Base-by-base conservation (phyloP, 2,888 invertebrate genomes). In the Ephialtes manifestator region DNA sequence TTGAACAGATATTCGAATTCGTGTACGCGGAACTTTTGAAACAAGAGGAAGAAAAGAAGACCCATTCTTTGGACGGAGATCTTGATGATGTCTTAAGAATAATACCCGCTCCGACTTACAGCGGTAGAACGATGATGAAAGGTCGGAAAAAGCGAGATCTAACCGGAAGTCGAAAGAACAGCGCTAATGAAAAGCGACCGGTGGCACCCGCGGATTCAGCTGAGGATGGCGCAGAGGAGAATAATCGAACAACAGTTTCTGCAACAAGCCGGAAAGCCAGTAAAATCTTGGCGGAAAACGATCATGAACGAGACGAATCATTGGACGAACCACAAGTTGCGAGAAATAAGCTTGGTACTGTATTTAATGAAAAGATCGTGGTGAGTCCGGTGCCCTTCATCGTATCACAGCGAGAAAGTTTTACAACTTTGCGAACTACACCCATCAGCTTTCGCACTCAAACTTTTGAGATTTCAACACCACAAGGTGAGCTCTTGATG, bases 351-450 rank as follows among this genome's bases (percentile, higher is more conserved):
- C 90, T 92, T 18, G 94, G 94, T 7, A 94, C 91, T 31, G 88
- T 94, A 71, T 94, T 94, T 79, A 93, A 92, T 46, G 92, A 94
- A 81, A 93, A 90, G 81, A 91, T 93, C 78, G 91, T 94, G 10
- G 94, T 94, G 35, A 93, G 93, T 76, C 93, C 94, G 46, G 93
- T 93, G 71, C 94, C 94, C 71, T 94, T 91, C 84, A 87, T 91
- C 24, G 87, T 92, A 28, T 92, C 92, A 5, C 93, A 92, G 2
- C 90, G 90, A 51, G 92, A 94, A 88, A 94, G 94, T 82, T 94
- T 94, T 75, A 91, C 91, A n/a, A 94, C 94, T 10, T 87, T 94
- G 77, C 90, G 90, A 86, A 92, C 90, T 11, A 92, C 92, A n/a
- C 93, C 94, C 1, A 91, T 94, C 70, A 91, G 90, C 67, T 91